Evolutionary conservation across 2,113 vertebrate species (phyloP).

Genomic region (Myocastor coypus): DNA sequence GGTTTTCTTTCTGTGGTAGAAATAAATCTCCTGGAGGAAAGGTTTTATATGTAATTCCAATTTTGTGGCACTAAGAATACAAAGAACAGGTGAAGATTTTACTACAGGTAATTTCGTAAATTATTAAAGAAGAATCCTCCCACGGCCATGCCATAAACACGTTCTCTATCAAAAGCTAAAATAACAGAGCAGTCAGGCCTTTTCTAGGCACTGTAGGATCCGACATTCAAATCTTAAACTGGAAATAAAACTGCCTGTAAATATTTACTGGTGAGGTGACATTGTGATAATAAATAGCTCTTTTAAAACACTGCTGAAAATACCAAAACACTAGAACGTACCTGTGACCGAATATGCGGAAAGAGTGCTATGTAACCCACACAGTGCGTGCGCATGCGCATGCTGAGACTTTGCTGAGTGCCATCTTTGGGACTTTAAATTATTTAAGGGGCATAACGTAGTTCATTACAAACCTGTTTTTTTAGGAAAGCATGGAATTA

Average conservation of each 20-base stretch:
- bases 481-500: constrained; percentile 55
- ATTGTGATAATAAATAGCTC: constrained; percentile 66
- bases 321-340: constrained; percentile 42
- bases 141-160: constrained; percentile 68
- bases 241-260: constrained; percentile 73
- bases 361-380: not conserved
- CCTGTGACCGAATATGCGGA: constrained; percentile 50
- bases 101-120: constrained; percentile 78
- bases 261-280: constrained; percentile 70
- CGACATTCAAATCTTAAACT: constrained; percentile 51
- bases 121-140: constrained; percentile 82
- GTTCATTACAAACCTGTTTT: constrained; percentile 66
- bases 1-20: constrained; percentile 73
- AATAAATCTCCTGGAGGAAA: constrained; percentile 76
- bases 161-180: constrained; percentile 67
- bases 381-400: not conserved
- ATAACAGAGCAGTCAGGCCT: constrained; percentile 69
- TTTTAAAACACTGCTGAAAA: constrained; percentile 70
- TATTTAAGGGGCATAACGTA: constrained; percentile 58
- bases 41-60: constrained; percentile 74
- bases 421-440: constrained; percentile 49
- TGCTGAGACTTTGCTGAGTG: constrained; percentile 17
- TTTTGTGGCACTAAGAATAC: constrained; percentile 73
- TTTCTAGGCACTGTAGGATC: constrained; percentile 66
- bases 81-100: constrained; percentile 81